phyloP scores from a whole-genome alignment of 2,797 vertebrate genomes.

The Chaetophractus vellerosus region DNA sequence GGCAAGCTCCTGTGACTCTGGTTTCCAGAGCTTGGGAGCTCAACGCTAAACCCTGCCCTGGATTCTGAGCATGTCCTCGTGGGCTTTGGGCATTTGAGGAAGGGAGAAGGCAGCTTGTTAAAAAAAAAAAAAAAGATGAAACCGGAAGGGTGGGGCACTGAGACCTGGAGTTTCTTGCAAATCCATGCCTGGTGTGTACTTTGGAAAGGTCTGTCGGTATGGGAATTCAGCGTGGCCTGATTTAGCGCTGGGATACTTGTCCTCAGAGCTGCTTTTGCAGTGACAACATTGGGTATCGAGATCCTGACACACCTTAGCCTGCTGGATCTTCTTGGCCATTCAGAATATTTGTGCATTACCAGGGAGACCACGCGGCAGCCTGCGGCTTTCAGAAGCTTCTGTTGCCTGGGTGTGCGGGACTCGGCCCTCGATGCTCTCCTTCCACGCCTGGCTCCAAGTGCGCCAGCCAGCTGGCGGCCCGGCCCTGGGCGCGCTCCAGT shows the following conservation, averaged over 20 bases:
- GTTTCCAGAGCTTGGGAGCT: neutral
- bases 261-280: neutral
- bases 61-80: neutral
- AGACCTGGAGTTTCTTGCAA: neutral
- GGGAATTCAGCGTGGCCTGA: neutral
- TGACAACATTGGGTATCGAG: accelerated
- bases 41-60: neutral
- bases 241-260: no score
- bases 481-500: neutral
- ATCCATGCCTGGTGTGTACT: neutral
- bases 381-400: neutral
- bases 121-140: neutral
- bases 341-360: neutral
- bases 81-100: neutral
- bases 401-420: neutral
- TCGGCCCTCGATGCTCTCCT: neutral
- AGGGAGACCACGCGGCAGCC: neutral
- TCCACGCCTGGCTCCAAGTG: neutral
- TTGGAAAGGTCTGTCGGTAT: neutral
- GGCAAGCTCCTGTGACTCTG: neutral
- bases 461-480: neutral
- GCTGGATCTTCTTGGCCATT: neutral
- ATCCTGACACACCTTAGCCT: neutral
- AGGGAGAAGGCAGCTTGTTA: neutral
- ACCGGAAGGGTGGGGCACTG: accelerated